phyloP scores from a whole-genome alignment of 2,797 vertebrate species.

The Florisuga fusca region DNA sequence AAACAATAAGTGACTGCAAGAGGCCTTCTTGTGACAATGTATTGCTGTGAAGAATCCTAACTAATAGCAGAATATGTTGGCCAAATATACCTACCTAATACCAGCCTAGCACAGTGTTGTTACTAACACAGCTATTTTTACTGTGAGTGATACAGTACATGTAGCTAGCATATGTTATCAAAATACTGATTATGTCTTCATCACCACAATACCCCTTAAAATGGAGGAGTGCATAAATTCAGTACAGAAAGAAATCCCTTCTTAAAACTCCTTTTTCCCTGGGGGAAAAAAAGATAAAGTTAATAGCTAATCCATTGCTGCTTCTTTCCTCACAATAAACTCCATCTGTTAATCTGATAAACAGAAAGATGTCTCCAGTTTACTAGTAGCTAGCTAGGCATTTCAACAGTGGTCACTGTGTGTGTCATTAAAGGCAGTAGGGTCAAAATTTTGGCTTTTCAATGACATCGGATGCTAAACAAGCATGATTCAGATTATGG shows the following conservation, averaged over 20 bases:
- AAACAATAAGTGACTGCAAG: neutral
- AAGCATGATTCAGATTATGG: neutral
- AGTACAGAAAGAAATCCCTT: neutral
- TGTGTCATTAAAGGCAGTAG: neutral
- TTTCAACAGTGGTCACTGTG: neutral
- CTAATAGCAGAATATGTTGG: neutral
- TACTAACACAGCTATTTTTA: neutral
- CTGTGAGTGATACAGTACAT: neutral
- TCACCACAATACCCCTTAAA: neutral
- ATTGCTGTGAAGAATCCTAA: neutral
- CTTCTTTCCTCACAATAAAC: neutral
- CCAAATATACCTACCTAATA: neutral
- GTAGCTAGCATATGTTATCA: neutral
- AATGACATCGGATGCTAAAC: neutral
- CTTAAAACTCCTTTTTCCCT: neutral
- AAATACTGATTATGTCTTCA: neutral
- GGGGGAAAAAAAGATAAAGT: neutral
- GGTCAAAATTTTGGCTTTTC: slow-evolving; percentile 6
- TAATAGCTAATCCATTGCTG: neutral
- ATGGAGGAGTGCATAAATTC: neutral
- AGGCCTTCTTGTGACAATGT: neutral
- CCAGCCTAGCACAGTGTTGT: neutral
- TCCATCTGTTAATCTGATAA: neutral
- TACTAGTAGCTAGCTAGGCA: neutral
- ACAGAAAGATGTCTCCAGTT: neutral